Percentiles rank a stretch among this genome's conserved stretches.
phyloP scores from a whole-genome alignment of 1,140 invertebrate genomes.

The Drosophila auraria region DNA sequence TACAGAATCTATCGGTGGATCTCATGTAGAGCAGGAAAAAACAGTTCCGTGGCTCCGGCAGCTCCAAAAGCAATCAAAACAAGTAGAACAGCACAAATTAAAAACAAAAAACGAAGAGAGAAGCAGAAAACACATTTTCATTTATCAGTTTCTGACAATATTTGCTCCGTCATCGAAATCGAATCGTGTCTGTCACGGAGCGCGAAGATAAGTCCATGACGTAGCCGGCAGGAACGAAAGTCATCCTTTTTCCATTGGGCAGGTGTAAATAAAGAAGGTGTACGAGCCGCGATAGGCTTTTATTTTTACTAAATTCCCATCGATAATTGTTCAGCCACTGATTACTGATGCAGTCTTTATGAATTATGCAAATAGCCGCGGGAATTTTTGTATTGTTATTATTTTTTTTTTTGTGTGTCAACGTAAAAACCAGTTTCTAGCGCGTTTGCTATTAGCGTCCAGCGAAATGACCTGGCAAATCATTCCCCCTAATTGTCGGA shows the following conservation, averaged over 20 bases:
- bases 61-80: slow-evolving; percentile 11
- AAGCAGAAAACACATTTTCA: slow-evolving; percentile 14
- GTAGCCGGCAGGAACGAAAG: slow-evolving; percentile 22
- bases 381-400: neutral
- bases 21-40: neutral
- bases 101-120: neutral
- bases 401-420: neutral
- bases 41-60: neutral
- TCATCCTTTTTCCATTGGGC: slow-evolving; percentile 29
- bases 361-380: slow-evolving; percentile 18
- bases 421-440: slow-evolving; percentile 16
- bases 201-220: slow-evolving; percentile 28
- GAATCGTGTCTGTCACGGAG: slow-evolving; percentile 8
- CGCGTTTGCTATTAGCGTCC: neutral
- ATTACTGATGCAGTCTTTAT: slow-evolving; percentile 2
- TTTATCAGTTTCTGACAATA: slow-evolving; percentile 7
- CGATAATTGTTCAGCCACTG: neutral
- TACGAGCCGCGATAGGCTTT: neutral
- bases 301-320: neutral
- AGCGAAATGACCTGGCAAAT: slow-evolving; percentile 17
- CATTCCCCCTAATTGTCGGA: slow-evolving; percentile 1
- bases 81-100: neutral
- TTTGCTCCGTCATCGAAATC: slow-evolving; percentile 27
- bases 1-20: slow-evolving; percentile 14
- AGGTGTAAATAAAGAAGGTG: slow-evolving; percentile 14